phyloP scores from a whole-genome alignment of 2,888 invertebrate genomes.

The Caenorhabditis becei region DNA sequence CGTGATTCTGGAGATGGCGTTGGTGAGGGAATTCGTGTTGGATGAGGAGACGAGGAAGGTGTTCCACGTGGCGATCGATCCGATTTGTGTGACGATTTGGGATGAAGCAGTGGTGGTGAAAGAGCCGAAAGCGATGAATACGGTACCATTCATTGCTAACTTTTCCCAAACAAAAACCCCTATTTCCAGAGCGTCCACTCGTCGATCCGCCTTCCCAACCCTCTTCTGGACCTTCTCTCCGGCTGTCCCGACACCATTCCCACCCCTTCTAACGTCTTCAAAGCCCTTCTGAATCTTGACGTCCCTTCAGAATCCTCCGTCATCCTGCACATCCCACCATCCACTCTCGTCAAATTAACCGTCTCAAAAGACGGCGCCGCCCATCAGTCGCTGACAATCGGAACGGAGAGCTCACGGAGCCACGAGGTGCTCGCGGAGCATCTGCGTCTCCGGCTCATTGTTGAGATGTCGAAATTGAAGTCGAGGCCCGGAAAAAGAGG shows the following conservation, averaged over 20 bases:
- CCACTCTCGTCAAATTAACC: conserved; percentile 5
- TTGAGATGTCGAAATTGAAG: conserved; percentile 61
- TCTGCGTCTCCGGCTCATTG: conserved; percentile 43
- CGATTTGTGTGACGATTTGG: conserved; percentile 43
- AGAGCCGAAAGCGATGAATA: conserved; percentile 1
- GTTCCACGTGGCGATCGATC: conserved; percentile 42
- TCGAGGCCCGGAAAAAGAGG: conserved; percentile 29
- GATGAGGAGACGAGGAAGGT: conserved; percentile 34
- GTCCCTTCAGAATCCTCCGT: conserved; percentile 9
- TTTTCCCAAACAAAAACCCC: too few relatives aligned
- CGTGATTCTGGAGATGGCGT: conserved; percentile 29
- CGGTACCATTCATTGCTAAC: too few relatives aligned
- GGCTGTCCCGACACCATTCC: conserved; percentile 49
- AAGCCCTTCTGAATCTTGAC: conserved; percentile 29
- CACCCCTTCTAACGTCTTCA: conserved; percentile 31
- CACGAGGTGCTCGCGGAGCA: conserved; percentile 32
- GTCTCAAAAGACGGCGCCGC: conserved; percentile 34
- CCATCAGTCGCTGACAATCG: conserved; percentile 32
- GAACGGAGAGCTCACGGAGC: conserved; percentile 42
- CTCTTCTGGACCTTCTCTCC: conserved; percentile 55
- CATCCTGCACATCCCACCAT: not conserved
- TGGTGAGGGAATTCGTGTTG: conserved; percentile 32
- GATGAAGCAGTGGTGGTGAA: conserved; percentile 8
- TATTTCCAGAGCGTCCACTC: conserved; percentile 34
- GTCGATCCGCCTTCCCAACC: conserved; percentile 37